These are phyloP conservation scores for Lithophane leautieri DNA, from an alignment of 2,888 invertebrate genomes.

Conservation along the genomic window DNA sequence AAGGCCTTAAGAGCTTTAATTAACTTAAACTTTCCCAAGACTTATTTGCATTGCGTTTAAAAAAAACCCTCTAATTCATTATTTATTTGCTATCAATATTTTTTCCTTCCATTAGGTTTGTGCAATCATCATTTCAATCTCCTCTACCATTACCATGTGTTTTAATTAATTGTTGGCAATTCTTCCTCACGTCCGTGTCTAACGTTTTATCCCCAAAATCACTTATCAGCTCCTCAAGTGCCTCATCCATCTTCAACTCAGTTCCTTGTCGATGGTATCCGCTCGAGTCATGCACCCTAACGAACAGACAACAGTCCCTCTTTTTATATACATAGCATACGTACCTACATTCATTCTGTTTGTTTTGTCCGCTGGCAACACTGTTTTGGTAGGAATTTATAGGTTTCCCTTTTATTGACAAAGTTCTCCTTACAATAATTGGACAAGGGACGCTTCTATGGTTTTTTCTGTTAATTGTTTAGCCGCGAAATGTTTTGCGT, in stretches of 20 bases:
- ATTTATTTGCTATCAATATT: neutral
- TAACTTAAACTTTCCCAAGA: neutral
- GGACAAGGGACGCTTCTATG: constrained; percentile 66
- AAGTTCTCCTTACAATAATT: constrained; percentile 73
- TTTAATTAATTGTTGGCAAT: too few species aligned
- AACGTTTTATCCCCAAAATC: neutral
- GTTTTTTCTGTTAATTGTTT: constrained; percentile 62
- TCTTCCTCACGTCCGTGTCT: neutral
- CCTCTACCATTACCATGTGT: too few species aligned
- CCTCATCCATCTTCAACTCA: constrained; percentile 71
- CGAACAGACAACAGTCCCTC: constrained; percentile 79
- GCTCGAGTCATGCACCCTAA: constrained; percentile 89
- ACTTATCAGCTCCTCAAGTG: constrained; percentile 39
- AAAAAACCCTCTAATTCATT: neutral
- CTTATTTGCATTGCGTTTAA: neutral
- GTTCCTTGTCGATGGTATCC: constrained; percentile 76
- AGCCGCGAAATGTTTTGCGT: constrained; percentile 54
- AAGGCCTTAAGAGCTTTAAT: neutral
- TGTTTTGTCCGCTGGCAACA: constrained; percentile 78
- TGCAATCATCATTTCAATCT: too few species aligned
- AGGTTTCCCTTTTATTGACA: constrained; percentile 80
- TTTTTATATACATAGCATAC: constrained; percentile 71
- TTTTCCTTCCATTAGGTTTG: neutral
- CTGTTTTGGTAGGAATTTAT: constrained; percentile 80
- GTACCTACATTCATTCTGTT: constrained; percentile 79